Evolutionary conservation across 2,797 vertebrate genomes (phyloP).

Genomic region (Periparus ater): DNA sequence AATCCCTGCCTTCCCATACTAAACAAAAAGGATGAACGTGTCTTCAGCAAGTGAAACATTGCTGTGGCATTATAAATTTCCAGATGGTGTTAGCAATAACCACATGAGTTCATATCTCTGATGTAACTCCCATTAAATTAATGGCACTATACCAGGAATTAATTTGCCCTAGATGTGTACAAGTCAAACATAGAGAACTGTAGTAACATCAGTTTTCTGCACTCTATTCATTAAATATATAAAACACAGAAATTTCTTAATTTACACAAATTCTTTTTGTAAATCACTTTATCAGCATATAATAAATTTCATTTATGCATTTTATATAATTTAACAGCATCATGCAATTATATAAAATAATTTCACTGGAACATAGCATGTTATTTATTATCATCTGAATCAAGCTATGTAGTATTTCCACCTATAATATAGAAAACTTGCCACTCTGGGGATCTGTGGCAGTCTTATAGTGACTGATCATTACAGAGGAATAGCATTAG

Average conservation of each 20-base stretch:
- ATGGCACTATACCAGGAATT: neutral
- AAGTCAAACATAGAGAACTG: neutral
- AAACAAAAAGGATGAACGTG: slow-evolving; percentile 9
- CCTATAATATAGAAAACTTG: neutral
- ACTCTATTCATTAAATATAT: neutral
- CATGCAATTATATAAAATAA: neutral
- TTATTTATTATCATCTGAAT: neutral
- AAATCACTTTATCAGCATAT: neutral
- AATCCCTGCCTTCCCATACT: neutral
- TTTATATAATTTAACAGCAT: neutral
- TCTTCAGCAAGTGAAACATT: slow-evolving; percentile 35
- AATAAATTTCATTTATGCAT: neutral
- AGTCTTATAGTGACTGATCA: neutral
- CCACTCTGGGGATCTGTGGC: neutral
- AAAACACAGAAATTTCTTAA: neutral
- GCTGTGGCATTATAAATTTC: slow-evolving; percentile 27
- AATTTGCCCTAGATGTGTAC: neutral
- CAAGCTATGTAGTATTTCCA: neutral
- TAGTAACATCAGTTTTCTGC: neutral
- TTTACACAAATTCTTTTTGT: neutral
- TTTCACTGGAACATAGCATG: neutral
- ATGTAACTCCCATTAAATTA: slow-evolving; percentile 22
- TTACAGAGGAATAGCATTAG: neutral
- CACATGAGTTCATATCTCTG: slow-evolving; percentile 17
- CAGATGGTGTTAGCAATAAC: slow-evolving; percentile 41